phyloP scores from a whole-genome alignment of 2,888 invertebrate species.

The Tiliacea aurago region DNA sequence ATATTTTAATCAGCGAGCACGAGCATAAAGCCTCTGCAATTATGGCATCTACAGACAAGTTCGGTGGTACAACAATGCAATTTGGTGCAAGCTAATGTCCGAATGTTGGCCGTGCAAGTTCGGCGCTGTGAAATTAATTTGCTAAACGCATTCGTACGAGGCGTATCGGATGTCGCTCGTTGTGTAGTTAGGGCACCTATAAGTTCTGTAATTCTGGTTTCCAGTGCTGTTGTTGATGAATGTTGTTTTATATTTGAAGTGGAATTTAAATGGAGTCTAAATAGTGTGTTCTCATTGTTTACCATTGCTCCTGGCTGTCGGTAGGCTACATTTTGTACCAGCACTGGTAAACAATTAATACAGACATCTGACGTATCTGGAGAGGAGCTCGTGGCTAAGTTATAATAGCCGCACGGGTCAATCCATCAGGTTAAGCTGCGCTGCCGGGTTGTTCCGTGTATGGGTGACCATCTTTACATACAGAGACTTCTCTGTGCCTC shows the following conservation, averaged over 20 bases:
- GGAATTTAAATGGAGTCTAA: conserved; percentile 22
- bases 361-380: no score
- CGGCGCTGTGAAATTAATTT: conserved; percentile 70
- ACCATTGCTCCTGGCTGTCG: no score
- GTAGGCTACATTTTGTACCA: neutral
- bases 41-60: conserved; percentile 61
- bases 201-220: conserved; percentile 53
- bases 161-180: conserved; percentile 69
- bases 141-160: conserved; percentile 62
- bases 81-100: conserved; percentile 75
- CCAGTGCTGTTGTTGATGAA: conserved; percentile 10
- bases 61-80: conserved; percentile 74
- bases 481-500: no score
- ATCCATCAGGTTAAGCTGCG: no score
- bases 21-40: conserved; percentile 55
- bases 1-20: conserved; percentile 58
- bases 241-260: conserved; percentile 25
- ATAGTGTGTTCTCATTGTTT: neutral
- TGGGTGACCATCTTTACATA: no score
- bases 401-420: no score
- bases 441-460: no score
- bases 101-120: conserved; percentile 74
- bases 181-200: conserved; percentile 60
- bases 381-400: no score
- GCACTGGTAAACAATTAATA: neutral